Evolutionary conservation across 2,113 vertebrate species (phyloP).

Genomic region (Eurypyga helias): DNA sequence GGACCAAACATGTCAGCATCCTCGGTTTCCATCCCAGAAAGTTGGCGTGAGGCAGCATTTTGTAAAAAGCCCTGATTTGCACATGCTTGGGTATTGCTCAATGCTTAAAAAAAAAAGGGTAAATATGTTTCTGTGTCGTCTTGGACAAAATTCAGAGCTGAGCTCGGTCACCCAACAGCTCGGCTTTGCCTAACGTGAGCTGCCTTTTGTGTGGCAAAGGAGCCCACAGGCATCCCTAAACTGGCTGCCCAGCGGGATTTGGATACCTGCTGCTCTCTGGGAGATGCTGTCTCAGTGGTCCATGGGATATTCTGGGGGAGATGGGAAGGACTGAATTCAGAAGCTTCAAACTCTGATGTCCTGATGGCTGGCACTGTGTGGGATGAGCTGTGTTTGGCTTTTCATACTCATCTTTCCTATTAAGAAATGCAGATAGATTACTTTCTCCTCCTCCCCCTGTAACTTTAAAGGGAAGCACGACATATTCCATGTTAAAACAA

Average conservation of each 20-base stretch:
- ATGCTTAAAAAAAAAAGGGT: neutral
- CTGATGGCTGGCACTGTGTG: neutral
- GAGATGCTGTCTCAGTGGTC: neutral
- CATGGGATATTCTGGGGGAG: fast-evolving
- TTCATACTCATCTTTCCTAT: neutral
- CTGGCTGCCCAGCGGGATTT: neutral
- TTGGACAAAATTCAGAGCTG: neutral
- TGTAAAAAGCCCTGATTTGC: neutral
- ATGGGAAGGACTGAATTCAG: neutral
- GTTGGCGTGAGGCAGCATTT: fast-evolving
- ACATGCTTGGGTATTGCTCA: neutral
- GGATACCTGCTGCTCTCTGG: neutral
- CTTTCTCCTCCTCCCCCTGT: neutral
- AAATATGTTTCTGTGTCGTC: neutral
- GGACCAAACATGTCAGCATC: neutral
- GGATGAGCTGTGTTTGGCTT: neutral
- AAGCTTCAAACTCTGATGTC: neutral
- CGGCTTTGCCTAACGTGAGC: fast-evolving
- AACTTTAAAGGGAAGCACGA: neutral
- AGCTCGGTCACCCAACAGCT: neutral
- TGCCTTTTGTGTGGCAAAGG: fast-evolving
- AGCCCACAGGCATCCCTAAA: neutral
- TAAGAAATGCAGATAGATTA: neutral
- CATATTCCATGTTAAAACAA: neutral
- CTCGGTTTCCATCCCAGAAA: neutral